Percentiles rank a stretch among this genome's conserved stretches.
Conservation (phyloP, 2,888 invertebrate genomes). For the Camptogramma bilineatum region DNA sequence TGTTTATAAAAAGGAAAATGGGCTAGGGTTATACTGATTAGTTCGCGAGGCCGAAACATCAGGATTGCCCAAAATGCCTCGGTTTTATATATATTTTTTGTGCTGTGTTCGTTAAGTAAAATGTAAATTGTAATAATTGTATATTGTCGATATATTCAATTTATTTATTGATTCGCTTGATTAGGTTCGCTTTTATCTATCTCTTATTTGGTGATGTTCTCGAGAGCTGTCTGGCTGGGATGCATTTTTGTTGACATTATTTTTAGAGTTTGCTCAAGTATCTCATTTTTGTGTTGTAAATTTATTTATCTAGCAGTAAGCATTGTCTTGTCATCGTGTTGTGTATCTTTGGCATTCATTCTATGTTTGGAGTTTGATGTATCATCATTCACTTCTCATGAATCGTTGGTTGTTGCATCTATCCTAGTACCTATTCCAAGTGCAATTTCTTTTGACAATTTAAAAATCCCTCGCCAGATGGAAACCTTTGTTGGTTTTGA, state of each 20-base stretch:
- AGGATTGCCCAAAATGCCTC: constrained; percentile 39
- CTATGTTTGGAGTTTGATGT: constrained; percentile 24
- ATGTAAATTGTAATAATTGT: constrained; percentile 84
- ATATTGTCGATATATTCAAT: constrained; percentile 82
- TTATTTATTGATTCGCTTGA: constrained; percentile 83
- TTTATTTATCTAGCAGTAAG: constrained; percentile 70
- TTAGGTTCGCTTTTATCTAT: constrained; percentile 68
- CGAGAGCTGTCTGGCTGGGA: constrained; percentile 78
- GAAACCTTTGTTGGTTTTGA: constrained; percentile 62
- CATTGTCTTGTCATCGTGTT: constrained; percentile 54
- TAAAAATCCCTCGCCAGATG: constrained; percentile 75
- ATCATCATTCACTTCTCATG: constrained; percentile 13
- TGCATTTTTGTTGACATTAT: constrained; percentile 66
- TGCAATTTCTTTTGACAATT: constrained; percentile 45
- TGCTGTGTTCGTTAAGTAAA: constrained; percentile 84
- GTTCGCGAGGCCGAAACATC: constrained; percentile 8
- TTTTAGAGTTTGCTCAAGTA: constrained; percentile 77
- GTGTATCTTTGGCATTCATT: constrained; percentile 46
- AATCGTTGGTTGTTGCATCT: constrained; percentile 3
- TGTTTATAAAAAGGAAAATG: constrained; percentile 50
- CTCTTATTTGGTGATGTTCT: constrained; percentile 66
- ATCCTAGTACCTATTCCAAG: constrained; percentile 20
- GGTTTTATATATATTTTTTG: constrained; percentile 67
- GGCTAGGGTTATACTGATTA: constrained; percentile 16
- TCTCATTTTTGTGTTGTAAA: constrained; percentile 71